A percentile compares a stretch with the other conserved stretches of the same genome.
Conservation (phyloP, 2,888 invertebrate species). For the Caenorhabditis sp. region DNA sequence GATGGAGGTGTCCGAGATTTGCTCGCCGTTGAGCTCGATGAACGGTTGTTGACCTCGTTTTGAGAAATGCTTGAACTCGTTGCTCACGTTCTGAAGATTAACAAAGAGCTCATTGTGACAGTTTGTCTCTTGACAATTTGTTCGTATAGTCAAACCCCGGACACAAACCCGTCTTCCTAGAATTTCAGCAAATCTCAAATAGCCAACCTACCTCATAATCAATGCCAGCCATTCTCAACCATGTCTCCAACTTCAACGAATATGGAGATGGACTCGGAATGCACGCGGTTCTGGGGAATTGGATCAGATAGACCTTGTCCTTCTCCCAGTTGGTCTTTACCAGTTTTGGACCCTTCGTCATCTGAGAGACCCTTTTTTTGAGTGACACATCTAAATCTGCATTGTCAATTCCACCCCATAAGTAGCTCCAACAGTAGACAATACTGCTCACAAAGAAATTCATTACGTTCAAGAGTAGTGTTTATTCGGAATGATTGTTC, state of each 20-base stretch:
- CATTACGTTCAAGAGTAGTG: neutral
- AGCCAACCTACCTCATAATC: constrained; percentile 91
- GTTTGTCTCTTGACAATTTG: too few species aligned
- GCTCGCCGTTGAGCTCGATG: constrained; percentile 94
- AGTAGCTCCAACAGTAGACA: neutral
- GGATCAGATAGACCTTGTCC: constrained; percentile 94
- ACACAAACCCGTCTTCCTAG: too few species aligned
- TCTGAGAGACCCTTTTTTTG: constrained; percentile 9
- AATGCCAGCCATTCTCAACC: constrained; percentile 93
- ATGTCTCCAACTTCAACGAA: constrained; percentile 96
- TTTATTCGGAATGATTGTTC: constrained; percentile 25
- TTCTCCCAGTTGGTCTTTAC: constrained; percentile 78
- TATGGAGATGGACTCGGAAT: constrained; percentile 93
- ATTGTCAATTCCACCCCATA: too few species aligned
- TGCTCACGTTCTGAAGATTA: constrained; percentile 80
- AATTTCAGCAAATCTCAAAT: neutral
- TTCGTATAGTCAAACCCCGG: too few species aligned
- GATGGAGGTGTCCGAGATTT: constrained; percentile 93
- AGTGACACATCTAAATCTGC: too few species aligned
- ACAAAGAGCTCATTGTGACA: too few species aligned
- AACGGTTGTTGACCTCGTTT: constrained; percentile 88
- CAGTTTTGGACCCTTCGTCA: constrained; percentile 67
- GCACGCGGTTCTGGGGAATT: constrained; percentile 93
- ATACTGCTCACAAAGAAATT: neutral
- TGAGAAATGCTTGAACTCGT: constrained; percentile 77